phyloP scores from a whole-genome alignment of 2,113 vertebrate species.

The Antennarius striatus region DNA sequence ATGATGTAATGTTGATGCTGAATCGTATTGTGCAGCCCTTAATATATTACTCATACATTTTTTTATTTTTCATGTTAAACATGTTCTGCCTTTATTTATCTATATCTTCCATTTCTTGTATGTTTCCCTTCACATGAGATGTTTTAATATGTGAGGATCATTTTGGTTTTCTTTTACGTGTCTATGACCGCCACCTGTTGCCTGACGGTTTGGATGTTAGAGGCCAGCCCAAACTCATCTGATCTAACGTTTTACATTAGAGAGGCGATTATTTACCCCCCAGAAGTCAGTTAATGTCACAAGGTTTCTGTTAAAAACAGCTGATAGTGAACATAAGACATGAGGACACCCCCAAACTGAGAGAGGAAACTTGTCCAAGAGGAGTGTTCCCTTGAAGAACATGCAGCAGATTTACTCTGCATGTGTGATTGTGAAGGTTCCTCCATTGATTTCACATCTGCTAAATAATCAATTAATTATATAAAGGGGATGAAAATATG shows the following conservation, averaged over 20 bases:
- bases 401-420: slow-evolving; percentile 35
- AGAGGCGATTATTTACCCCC: too few species aligned
- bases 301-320: too few species aligned
- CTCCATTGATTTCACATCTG: not conserved
- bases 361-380: too few species aligned
- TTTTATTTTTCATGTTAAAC: slow-evolving; percentile 18
- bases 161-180: slow-evolving; percentile 22
- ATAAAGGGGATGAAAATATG: slow-evolving; percentile 21
- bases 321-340: too few species aligned
- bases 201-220: too few species aligned
- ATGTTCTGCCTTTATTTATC: too few species aligned
- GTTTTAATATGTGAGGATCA: not conserved
- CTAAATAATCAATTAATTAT: slow-evolving; percentile 15
- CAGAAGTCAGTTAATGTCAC: too few species aligned
- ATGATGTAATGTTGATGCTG: too few species aligned
- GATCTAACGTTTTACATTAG: too few species aligned
- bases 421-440: slow-evolving; percentile 34
- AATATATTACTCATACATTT: slow-evolving; percentile 40
- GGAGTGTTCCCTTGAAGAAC: slow-evolving; percentile 13
- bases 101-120: not conserved
- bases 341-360: too few species aligned
- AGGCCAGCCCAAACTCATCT: too few species aligned
- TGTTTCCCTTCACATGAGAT: not conserved
- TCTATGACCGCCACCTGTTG: not conserved
- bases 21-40: too few species aligned